Percentiles rank a stretch among this genome's conserved stretches.
phyloP scores from a whole-genome alignment of 2,797 vertebrate species.

The Capromys pilorides region DNA sequence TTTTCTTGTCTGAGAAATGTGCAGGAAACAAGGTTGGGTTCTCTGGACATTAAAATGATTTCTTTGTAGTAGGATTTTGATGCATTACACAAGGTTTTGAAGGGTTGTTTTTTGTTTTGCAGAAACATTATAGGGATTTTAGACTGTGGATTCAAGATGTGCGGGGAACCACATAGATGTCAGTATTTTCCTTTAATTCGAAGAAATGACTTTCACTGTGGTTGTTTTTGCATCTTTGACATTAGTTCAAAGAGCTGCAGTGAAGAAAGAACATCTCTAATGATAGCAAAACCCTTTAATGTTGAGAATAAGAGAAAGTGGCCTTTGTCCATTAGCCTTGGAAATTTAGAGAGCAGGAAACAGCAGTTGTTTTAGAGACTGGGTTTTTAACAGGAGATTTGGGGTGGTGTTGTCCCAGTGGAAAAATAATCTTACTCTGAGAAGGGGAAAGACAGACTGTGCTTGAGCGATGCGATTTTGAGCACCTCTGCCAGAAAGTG shows the following conservation, averaged over 20 bases:
- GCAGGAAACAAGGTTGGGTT: background rate
- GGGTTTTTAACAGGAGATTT: constrained; percentile 20
- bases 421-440: constrained; percentile 32
- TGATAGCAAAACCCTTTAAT: constrained; percentile 25
- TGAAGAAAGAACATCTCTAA: constrained; percentile 28
- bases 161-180: background rate
- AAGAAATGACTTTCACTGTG: constrained; percentile 53
- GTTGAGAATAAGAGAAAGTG: constrained; percentile 16
- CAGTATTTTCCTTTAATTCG: constrained; percentile 58
- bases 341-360: constrained; percentile 16
- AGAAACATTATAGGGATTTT: constrained; percentile 31
- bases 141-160: background rate
- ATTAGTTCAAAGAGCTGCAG: constrained; percentile 55
- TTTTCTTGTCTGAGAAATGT: constrained; percentile 52
- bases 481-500: background rate
- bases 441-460: background rate
- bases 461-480: background rate
- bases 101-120: background rate
- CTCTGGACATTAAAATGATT: constrained; percentile 20
- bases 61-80: constrained; percentile 2
- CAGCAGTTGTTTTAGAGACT: background rate
- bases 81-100: constrained; percentile 51
- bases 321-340: constrained; percentile 38
- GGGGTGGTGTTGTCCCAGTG: background rate
- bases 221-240: constrained; percentile 50